Base-by-base conservation (phyloP, 1,140 invertebrate species). In the Vanessa tameamea region DNA sequence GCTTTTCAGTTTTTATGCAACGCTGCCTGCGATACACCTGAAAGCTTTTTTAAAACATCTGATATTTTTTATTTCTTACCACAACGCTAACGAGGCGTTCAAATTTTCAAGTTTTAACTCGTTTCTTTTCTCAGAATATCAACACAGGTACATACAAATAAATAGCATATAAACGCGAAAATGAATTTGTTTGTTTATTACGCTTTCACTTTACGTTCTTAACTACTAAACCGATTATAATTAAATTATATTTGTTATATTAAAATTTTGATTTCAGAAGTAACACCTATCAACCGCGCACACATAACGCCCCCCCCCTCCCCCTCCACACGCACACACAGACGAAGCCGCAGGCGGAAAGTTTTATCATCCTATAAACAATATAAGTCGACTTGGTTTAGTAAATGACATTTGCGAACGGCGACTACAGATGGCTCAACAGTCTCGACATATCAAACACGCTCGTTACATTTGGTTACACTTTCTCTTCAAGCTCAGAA, bases 371-470 rank as follows among this genome's bases (percentile, higher is more conserved):
- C 2, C 9, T 26, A 31, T 59, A 59, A 26, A 59, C 48, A 51
- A 51, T 51, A 12, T 59, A 59, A 26, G 23, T 59, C 8, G 20
- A 26, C 55, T 13, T 26, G 51, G 15, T 20, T 59, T 13, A 72
- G 9, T 26, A 63, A 74, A 55, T 64, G 72, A 77, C 72, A 73
- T 74, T 73, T 67, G 65, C 48, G 59, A 68, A 55, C 20, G 70
- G 16, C 50, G 43, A 74, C 20, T 63, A 57, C 47, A 66, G 72
- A 74, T 74, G 68, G 20, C 48, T 67, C 48, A 59, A 67, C 72
- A 47, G 65, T 75, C 72, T 66, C 55, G 67, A 73, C 63, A 77
- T 73, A 65, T 70, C 69, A 78, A 75, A 75, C 73, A 64, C 37
- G 57, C 47, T 73, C 57, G 65, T 63, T 65, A 55, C 53, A 74